A percentile compares a stretch with the other conserved stretches of the same genome.
Evolutionary conservation across 1,140 invertebrate species (phyloP).

Genomic region (Platorchestia sp.): DNA sequence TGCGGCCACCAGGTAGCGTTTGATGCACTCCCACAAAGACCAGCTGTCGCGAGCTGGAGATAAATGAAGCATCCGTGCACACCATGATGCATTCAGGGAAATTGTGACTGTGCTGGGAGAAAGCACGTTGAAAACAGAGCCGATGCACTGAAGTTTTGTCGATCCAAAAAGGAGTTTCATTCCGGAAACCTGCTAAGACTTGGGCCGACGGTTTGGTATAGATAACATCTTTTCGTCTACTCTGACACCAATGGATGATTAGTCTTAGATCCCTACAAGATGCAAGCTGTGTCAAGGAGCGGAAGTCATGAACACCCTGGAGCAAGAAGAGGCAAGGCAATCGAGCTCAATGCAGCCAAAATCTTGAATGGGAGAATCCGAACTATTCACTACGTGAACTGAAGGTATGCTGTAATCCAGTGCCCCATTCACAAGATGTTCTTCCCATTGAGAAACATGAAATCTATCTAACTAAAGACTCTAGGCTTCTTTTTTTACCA

Average conservation of each 20-base stretch:
- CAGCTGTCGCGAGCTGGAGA: background rate
- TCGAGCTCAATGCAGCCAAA: background rate
- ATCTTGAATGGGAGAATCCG: background rate
- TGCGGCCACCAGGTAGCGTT: background rate
- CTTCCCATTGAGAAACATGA: background rate
- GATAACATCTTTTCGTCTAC: background rate
- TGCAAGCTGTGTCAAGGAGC: background rate
- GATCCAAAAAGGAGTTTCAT: background rate
- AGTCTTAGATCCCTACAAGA: no score
- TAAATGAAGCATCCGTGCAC: background rate
- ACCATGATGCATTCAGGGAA: background rate
- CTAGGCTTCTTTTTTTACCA: no score
- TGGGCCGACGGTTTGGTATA: background rate
- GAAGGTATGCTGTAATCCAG: background rate
- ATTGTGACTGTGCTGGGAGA: background rate
- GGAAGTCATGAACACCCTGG: background rate
- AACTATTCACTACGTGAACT: background rate
- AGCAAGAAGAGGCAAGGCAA: background rate
- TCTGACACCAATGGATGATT: background rate
- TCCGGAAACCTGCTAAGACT: background rate
- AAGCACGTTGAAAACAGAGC: background rate
- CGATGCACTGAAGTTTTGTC: background rate
- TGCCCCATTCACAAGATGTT: background rate
- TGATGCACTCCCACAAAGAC: background rate
- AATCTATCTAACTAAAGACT: background rate